phyloP scores from a whole-genome alignment of 2,113 vertebrate genomes.

The Leucosticte australis region DNA sequence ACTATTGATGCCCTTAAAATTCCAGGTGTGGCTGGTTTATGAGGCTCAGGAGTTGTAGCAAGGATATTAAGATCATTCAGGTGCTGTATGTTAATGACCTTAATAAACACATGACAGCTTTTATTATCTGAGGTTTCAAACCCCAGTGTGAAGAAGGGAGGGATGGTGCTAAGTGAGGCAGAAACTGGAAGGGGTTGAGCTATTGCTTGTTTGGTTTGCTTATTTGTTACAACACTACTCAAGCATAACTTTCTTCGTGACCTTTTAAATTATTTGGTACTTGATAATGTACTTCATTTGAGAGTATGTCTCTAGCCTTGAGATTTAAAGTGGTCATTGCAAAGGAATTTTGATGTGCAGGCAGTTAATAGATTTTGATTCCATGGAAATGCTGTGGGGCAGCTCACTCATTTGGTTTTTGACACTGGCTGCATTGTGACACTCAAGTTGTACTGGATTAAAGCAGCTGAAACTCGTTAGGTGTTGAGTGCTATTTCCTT shows the following conservation, averaged over 20 bases:
- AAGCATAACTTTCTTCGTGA: conserved; percentile 47
- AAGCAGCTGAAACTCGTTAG: neutral
- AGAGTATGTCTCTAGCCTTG: conserved; percentile 26
- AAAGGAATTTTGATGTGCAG: conserved; percentile 21
- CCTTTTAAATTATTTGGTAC: conserved; percentile 48
- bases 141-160: neutral
- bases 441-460: neutral
- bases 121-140: neutral
- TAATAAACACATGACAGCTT: conserved; percentile 33
- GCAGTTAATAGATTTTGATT: conserved; percentile 27
- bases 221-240: conserved; percentile 38
- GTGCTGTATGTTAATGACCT: neutral
- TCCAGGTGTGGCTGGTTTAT: neutral
- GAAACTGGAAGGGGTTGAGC: neutral
- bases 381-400: neutral
- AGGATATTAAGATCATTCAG: neutral
- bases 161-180: neutral
- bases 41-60: neutral
- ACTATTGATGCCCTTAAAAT: neutral
- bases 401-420: neutral
- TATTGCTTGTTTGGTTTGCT: conserved; percentile 38
- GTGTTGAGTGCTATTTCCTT: neutral
- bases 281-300: conserved; percentile 29
- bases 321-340: neutral
- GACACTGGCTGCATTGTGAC: neutral